Percentiles rank a stretch among this genome's conserved stretches.
These are phyloP conservation scores for Lumbricus terrestris DNA, from an alignment of 2,888 invertebrate species.

Conservation along the genomic window DNA sequence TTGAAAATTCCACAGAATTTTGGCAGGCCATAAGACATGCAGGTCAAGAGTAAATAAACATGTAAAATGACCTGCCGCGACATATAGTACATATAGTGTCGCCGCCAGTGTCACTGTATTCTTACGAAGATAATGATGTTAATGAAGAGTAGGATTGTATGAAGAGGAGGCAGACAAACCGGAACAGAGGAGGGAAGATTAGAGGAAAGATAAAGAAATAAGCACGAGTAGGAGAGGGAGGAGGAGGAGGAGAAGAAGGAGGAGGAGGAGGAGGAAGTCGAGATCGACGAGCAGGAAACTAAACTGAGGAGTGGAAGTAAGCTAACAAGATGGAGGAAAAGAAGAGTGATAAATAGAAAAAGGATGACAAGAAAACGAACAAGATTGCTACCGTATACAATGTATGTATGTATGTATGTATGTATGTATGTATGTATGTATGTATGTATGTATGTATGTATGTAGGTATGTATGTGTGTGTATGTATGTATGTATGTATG, in stretches of 20 bases:
- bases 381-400: neutral
- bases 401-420: too few relatives aligned
- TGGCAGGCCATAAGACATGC: too few relatives aligned
- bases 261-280: neutral
- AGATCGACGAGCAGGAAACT: neutral
- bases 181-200: neutral
- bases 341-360: neutral
- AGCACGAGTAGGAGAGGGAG: neutral
- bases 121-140: neutral
- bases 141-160: neutral
- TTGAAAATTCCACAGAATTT: too few relatives aligned
- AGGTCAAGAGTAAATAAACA: too few relatives aligned
- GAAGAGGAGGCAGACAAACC: neutral
- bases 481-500: too few relatives aligned
- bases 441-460: too few relatives aligned
- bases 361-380: neutral
- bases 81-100: too few relatives aligned
- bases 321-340: neutral
- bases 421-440: too few relatives aligned
- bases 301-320: neutral
- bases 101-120: too few relatives aligned
- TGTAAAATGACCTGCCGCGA: too few relatives aligned
- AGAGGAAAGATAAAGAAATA: neutral
- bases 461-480: too few relatives aligned
- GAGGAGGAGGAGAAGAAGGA: neutral